Base-by-base conservation (phyloP, 2,888 invertebrate genomes). In the Apocheima hispidaria region DNA sequence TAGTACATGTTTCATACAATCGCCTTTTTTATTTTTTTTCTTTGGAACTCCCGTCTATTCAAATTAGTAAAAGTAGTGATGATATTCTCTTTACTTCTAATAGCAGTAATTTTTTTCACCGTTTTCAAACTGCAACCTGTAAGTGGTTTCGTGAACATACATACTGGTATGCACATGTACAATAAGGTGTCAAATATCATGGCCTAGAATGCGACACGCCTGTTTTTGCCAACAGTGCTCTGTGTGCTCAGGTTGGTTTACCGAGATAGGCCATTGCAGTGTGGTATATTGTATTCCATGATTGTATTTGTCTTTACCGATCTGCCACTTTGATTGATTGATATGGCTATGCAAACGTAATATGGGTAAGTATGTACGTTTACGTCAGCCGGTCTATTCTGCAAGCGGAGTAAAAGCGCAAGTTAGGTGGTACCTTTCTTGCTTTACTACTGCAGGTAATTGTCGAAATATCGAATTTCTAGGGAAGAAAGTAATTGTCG, bases 141-240 rank as follows among this genome's bases (percentile, higher is more conserved):
- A 12, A 51, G 10, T 26, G 18, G 23, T 36, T 16, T 38, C 18
- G 23, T 28, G 28, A 38, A 28, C 28, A 14, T 7, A 5, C 20
- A 14, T 4, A 6, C 41, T 30, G 40, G 50, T 28, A 51, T 52
- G 16, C 58, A 44, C 44, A 43, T 49, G 28, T 21, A 28, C 33
- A 9, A 21, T 44, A 30, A 58, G 44, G 58, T 58, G 58, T 58
- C 58, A 58, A 51, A 58, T 58, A 43, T 44, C 51, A 18, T 28
- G 51, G 36, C 58, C 51, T 58, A 44, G 58, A 58, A 58, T 46
- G 58, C 44, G 51, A 58, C 58, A 44, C 58, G 35, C 58, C 51
- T 58, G 28, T 50, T 6, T n/a, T 30, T 38, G 44, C n/a, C 58
- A 23, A 51, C 58, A 35, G 21, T 18, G 26, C 49, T 9, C 43